phyloP scores from a whole-genome alignment of 2,113 vertebrate species.

The Eleginops maclovinus region DNA sequence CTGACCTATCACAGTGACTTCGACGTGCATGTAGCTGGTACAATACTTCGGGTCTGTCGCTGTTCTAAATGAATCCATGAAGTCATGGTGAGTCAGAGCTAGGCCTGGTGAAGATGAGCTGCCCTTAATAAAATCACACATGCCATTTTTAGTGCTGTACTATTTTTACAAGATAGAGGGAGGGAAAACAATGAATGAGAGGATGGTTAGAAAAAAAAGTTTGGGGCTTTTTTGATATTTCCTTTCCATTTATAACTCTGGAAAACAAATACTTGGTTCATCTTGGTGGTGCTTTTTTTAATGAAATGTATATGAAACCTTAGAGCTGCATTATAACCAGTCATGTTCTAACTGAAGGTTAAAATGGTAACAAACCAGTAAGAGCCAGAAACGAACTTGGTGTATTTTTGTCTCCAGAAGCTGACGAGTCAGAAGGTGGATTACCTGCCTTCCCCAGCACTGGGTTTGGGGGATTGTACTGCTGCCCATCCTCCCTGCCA shows the following conservation, averaged over 20 bases:
- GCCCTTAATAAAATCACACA: conserved; percentile 49
- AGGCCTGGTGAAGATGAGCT: conserved; percentile 35
- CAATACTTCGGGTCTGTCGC: background rate
- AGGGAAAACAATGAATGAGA: background rate
- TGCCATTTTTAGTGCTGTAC: conserved; percentile 6
- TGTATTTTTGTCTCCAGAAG: conserved; percentile 47
- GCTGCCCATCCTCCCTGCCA: conserved; percentile 55
- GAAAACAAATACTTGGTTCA: background rate
- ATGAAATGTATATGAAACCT: background rate
- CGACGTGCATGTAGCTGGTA: background rate
- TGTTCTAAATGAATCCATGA: background rate
- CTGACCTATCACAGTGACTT: background rate
- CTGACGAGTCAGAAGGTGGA: conserved; percentile 48
- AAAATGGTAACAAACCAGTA: background rate
- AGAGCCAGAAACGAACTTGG: background rate
- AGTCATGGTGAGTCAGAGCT: conserved; percentile 11
- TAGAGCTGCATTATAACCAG: no score
- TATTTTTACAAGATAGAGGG: background rate
- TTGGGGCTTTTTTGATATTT: no score
- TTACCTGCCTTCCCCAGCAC: conserved; percentile 25
- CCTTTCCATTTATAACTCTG: no score
- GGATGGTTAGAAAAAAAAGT: background rate
- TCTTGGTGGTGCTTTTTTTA: background rate
- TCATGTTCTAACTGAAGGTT: background rate
- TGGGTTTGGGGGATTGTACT: conserved; percentile 50